Evolutionary conservation across 2,113 vertebrate species (phyloP).

Genomic region (Symphodus melops): DNA sequence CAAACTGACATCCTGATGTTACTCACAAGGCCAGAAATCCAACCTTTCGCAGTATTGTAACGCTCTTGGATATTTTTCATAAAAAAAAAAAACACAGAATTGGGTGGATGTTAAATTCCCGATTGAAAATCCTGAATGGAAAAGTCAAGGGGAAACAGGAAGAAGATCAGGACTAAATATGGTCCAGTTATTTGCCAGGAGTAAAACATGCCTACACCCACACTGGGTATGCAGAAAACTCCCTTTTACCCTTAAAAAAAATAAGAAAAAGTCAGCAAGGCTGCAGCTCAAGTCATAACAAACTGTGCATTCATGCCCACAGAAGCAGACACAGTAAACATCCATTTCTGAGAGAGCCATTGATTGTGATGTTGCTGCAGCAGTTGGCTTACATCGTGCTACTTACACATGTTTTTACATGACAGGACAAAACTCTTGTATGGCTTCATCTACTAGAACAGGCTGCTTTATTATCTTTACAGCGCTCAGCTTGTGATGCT

Average conservation of each 20-base stretch:
- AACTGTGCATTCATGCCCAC: conserved; percentile 66
- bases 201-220: conserved; percentile 69
- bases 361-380: conserved; percentile 26
- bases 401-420: conserved; percentile 11
- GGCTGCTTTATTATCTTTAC: conserved; percentile 11
- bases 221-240: conserved; percentile 60
- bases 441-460: conserved; percentile 21
- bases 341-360: conserved; percentile 38
- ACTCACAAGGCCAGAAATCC: conserved; percentile 22
- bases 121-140: conserved; percentile 58
- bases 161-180: conserved; percentile 52
- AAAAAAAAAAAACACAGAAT: conserved; percentile 56
- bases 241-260: conserved; percentile 43
- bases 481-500: conserved; percentile 11
- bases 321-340: conserved; percentile 64
- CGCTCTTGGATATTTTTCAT: conserved; percentile 47
- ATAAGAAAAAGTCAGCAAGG: conserved; percentile 24
- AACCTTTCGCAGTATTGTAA: conserved; percentile 15
- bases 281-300: conserved; percentile 63
- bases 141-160: conserved; percentile 64
- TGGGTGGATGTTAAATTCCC: conserved; percentile 57
- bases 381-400: neutral
- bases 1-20: conserved; percentile 23
- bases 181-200: conserved; percentile 48
- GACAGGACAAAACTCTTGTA: conserved; percentile 7